Evolutionary conservation across 2,888 invertebrate species (phyloP).

Genomic region (Eristalis arbustorum): DNA sequence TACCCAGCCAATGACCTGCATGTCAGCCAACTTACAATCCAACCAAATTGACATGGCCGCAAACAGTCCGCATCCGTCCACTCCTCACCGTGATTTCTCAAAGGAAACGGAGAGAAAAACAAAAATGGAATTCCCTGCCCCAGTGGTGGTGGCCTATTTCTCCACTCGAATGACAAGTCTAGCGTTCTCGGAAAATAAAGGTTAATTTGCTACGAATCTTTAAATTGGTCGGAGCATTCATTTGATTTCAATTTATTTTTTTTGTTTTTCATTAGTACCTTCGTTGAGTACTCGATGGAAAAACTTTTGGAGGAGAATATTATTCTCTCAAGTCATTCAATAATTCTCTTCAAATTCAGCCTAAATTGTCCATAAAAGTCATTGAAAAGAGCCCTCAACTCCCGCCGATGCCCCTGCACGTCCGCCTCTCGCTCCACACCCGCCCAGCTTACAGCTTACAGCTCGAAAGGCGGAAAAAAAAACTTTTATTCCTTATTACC

Average conservation of each 20-base stretch:
- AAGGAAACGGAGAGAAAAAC: not conserved
- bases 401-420: not conserved
- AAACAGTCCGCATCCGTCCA: too few species aligned
- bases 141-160: not conserved
- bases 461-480: not conserved
- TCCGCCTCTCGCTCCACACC: too few species aligned
- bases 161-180: not conserved
- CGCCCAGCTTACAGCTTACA: not conserved
- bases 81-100: too few species aligned
- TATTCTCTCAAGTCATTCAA: not conserved
- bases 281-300: not conserved
- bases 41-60: too few species aligned
- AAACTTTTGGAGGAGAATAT: not conserved
- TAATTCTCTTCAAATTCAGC: not conserved
- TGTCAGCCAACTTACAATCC: too few species aligned
- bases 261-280: not conserved
- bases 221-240: not conserved
- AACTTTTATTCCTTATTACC: not conserved
- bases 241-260: not conserved
- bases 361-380: slow-evolving; percentile 12
- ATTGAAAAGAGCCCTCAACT: not conserved
- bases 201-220: not conserved
- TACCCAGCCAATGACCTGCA: too few species aligned
- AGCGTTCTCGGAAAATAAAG: not conserved
- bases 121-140: not conserved